Base-by-base conservation (phyloP, 2,113 vertebrate species). In the Narcine bancroftii region DNA sequence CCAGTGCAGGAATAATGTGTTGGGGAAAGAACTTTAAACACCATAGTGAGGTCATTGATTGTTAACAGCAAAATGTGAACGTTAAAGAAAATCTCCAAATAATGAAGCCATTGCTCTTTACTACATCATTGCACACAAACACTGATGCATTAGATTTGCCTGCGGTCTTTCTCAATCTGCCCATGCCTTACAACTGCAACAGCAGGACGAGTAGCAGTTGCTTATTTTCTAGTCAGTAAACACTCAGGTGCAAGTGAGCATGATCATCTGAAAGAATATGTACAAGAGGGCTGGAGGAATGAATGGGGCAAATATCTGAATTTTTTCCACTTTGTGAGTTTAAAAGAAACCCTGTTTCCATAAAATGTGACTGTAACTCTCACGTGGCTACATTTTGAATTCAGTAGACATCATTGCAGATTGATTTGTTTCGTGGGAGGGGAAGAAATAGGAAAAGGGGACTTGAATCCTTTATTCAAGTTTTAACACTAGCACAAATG, bases 171-270 rank as follows among this genome's bases (percentile, higher is more conserved):
- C 96, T 96, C 95, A 96, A 96, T 96, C 95, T 96, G 95, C 94
- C 95, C 94, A 93, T 96, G 94, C 93, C 95, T 96, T 96, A 95
- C 93, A 94, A 95, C 92, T 95, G 94, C 96, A 95, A 94, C 95
- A 91, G 95, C 94, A 94, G 95, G 94, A 91, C 95, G 93, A 94
- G 95, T 94, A 96, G 94, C 95, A 95, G 96, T 96, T 96, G 94
- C 95, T 95, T 94, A 96, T 96, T 97, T 97, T 97, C 96, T 97
- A 97, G 97, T 97, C 96, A 97, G 95, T 97, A 96, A 96, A 96
- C 96, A 96, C 94, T 94, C 95, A 96, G 96, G 95, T 96, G 96
- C 95, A 94, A 94, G 95, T 95, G 95, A 96, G 94, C 95, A 93
- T 95, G 95, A 96, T 96, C 95, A 93, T 94, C 96, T 95, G 95